Base-by-base conservation (phyloP, 2,888 invertebrate species). In the Polylopha cassiicola region DNA sequence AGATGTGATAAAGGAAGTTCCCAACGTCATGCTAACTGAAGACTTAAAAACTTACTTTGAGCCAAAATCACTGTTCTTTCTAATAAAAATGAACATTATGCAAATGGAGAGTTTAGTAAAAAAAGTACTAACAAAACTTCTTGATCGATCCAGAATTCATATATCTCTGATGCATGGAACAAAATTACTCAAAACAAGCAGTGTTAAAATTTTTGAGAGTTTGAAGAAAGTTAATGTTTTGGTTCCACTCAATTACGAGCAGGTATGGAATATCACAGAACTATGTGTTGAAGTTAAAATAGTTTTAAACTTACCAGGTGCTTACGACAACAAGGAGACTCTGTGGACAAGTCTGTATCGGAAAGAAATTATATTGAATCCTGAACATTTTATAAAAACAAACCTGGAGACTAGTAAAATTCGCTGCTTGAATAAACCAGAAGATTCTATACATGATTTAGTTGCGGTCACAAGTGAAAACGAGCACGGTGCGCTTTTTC, bases 321-420 rank as follows among this genome's bases (percentile, higher is more conserved):
- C 64, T 6, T 58, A 65, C 13, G 59, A 74, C 44, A 47, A 49
- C 7, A 73, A 61, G 11, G 55, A 74, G 46, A 61, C 47, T 20
- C 45, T 73, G n/a, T 80, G 75, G 72, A 53, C 52, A 3, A 46
- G 66, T 5, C 46, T 85, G 2, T 75, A 74, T 34, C 55, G 47
- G 17, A 73, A 73, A 44, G 37, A 48, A 18, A 47, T 71, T 2
- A 26, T 33, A 11, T 29, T 84, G 13, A 57, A 57, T 28, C 61
- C 74, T 0, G 76, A 80, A 51, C 60, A 79, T 42, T 82, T 84
- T 34, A 70, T 81, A 6, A 69, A 58, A 49, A 52, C 47, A 11
- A 36, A 47, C 22, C 51, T 47, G 4, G 45, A 48, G 37, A 31
- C 33, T 14, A 50, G 53, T 22, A 45, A 42, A 26, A 43, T 37